Percentiles rank a stretch among this genome's conserved stretches.
phyloP scores from a whole-genome alignment of 1,140 invertebrate genomes.

The Caenorhabditis latens region DNA sequence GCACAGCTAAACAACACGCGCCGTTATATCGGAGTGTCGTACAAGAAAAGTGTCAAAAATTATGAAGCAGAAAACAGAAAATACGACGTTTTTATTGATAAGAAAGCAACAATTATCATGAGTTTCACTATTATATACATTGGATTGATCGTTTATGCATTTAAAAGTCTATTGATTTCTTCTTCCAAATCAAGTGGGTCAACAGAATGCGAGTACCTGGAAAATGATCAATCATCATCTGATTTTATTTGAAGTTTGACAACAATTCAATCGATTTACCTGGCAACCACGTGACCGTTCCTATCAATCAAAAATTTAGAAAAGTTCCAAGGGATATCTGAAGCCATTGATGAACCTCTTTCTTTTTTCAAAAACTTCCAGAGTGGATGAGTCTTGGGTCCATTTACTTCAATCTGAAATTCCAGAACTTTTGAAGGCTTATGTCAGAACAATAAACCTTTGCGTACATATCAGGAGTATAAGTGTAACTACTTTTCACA shows the following conservation, averaged over 20 bases:
- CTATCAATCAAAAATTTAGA: slow-evolving; percentile 28
- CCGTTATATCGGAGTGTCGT: slow-evolving; percentile 30
- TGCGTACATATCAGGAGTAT: slow-evolving; percentile 71
- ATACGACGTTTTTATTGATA: slow-evolving; percentile 19
- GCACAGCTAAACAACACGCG: slow-evolving; percentile 35
- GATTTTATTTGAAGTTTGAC: background rate
- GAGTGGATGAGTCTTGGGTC: slow-evolving; percentile 70
- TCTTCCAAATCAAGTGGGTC: slow-evolving; percentile 45
- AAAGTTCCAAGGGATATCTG: slow-evolving; percentile 46
- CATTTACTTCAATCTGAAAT: slow-evolving; percentile 70
- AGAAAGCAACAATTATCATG: slow-evolving; percentile 4
- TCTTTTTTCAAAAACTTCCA: slow-evolving; percentile 78
- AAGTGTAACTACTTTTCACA: slow-evolving; percentile 77
- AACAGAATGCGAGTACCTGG: slow-evolving; percentile 34
- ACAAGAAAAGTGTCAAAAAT: background rate
- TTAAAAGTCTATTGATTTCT: slow-evolving; percentile 20
- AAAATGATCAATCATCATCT: background rate
- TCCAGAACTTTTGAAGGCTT: background rate
- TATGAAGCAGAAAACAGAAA: background rate
- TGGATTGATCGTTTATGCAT: slow-evolving; percentile 6
- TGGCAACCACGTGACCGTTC: slow-evolving; percentile 22
- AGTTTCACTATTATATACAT: background rate
- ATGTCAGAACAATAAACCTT: slow-evolving; percentile 60
- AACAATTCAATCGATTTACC: background rate
- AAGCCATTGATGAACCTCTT: slow-evolving; percentile 35